Evolutionary conservation across 2,888 invertebrate genomes (phyloP).

Genomic region (Drosophila robusta): DNA sequence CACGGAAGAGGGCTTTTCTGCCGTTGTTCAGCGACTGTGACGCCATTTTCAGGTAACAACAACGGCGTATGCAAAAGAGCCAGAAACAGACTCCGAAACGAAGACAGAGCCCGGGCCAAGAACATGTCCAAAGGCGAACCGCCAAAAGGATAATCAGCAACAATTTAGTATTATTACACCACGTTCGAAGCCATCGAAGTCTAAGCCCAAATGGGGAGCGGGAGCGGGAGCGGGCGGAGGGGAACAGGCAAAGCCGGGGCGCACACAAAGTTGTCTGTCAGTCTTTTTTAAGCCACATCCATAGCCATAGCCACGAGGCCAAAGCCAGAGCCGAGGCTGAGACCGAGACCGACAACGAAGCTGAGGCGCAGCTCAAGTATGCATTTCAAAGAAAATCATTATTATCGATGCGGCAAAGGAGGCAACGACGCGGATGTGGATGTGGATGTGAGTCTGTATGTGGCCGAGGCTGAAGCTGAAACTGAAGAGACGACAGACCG

Average conservation of each 20-base stretch:
- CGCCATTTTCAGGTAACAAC: slow-evolving; percentile 77
- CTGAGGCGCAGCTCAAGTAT: slow-evolving; percentile 58
- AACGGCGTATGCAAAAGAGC: slow-evolving; percentile 70
- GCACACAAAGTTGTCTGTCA: slow-evolving; percentile 78
- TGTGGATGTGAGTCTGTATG: background rate
- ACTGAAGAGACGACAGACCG: slow-evolving; percentile 31
- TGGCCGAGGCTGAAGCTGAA: slow-evolving; percentile 14
- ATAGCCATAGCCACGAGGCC: slow-evolving; percentile 30
- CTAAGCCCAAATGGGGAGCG: slow-evolving; percentile 11
- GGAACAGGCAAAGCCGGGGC: slow-evolving; percentile 28
- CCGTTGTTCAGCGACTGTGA: slow-evolving; percentile 78
- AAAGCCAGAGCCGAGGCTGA: slow-evolving; percentile 25
- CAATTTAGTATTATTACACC: slow-evolving; percentile 85
- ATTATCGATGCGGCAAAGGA: slow-evolving; percentile 73
- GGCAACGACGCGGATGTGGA: slow-evolving; percentile 33
- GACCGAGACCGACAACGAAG: slow-evolving; percentile 14
- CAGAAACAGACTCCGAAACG: slow-evolving; percentile 27
- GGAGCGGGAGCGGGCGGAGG: background rate
- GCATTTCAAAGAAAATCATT: slow-evolving; percentile 82
- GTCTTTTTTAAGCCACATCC: slow-evolving; percentile 44
- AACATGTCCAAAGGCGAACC: slow-evolving; percentile 80
- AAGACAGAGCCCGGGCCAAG: slow-evolving; percentile 43
- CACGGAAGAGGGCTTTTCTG: slow-evolving; percentile 41
- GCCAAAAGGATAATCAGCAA: slow-evolving; percentile 85
- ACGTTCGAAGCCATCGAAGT: slow-evolving; percentile 79